Base-by-base conservation (phyloP, 2,888 invertebrate species). In the Heliconius cydno region DNA sequence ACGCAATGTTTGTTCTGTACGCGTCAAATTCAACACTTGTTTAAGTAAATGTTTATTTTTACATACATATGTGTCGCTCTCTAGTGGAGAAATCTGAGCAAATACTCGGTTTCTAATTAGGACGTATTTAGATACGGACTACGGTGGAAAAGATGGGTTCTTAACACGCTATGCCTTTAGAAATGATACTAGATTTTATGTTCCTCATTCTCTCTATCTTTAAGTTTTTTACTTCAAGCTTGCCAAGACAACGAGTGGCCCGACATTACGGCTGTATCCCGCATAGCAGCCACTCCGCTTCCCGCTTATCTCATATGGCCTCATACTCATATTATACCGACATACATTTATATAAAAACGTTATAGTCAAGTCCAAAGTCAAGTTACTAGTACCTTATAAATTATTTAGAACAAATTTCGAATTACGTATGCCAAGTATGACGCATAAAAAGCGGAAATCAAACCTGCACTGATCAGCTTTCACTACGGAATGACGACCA, bases 401-500 rank as follows among this genome's bases (percentile, higher is more conserved):
- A 15, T 28, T 28, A 65, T 65, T 28, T 65, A 28, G 65, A 65
- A 65, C 25, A 70, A 7, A 70, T 25, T n/a, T 25, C n/a, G n/a
- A 68, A 70, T 70, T 34, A 25, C 19, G 25, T 41, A 15, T 25
- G 70, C 41, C n/a, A 70, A 25, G 70, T 70, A 28, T 70, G 41
- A 70, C 38, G 25, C 38, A 41, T 13, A 15, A 38, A n/a, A 70
- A 41, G 41, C 70, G 70, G 70, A 70, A 70, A 70, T 70, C 70
- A 46, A 46, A 41, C 19, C 25, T 38, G 28, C 74, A 74, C 34
- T 30, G n/a, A 38, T 63, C 25, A 73, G 25, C 73, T 78, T 66
- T 57, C 67, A 52, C 67, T 74, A 19, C 2, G 10, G 60, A 60
- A 12, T 60, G 10, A n/a, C 67, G 6, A 34, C 30, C 30, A 19